phyloP scores from a whole-genome alignment of 2,888 invertebrate genomes.

The Eueremaeus valkanovi region DNA sequence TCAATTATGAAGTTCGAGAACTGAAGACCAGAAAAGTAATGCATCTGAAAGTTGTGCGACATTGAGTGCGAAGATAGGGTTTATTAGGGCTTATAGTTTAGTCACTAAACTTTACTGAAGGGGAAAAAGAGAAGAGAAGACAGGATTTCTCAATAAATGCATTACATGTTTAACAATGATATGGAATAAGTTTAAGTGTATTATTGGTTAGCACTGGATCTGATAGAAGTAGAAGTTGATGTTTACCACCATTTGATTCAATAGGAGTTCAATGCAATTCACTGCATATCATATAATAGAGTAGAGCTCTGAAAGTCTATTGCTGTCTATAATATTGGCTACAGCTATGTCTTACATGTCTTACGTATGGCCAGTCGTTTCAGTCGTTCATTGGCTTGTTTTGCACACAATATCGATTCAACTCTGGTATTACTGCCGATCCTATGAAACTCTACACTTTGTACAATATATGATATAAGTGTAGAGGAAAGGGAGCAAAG shows the following conservation, averaged over 20 bases:
- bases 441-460: constrained; percentile 2
- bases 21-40: background rate
- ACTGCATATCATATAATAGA: no score
- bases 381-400: constrained; percentile 12
- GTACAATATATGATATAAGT: background rate
- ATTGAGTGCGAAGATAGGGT: no score
- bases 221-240: background rate
- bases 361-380: no score
- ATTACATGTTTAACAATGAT: background rate
- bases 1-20: background rate
- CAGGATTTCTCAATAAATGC: background rate
- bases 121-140: no score
- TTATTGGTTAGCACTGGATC: background rate
- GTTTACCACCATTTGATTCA: constrained; percentile 16
- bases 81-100: no score
- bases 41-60: background rate
- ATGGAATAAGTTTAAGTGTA: background rate
- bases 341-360: no score
- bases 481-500: background rate
- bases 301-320: no score
- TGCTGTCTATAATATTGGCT: no score
- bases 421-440: background rate
- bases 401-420: constrained; percentile 5
- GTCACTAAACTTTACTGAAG: background rate
- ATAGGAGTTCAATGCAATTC: background rate